Evolutionary conservation across 2,888 invertebrate genomes (phyloP).

Genomic region (Volucella zonaria): DNA sequence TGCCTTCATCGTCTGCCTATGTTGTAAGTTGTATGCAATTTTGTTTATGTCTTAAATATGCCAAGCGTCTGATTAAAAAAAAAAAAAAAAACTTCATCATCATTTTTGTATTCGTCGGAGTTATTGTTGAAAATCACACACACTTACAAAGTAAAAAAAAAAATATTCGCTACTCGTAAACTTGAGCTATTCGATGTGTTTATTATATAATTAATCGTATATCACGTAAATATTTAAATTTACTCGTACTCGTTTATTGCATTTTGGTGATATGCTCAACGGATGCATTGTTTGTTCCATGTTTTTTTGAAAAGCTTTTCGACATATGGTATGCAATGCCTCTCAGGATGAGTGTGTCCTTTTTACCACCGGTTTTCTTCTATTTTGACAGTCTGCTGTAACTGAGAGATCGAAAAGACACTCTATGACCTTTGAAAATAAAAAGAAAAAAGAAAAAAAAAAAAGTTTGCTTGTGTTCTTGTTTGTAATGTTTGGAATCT

Average conservation of each 20-base stretch:
- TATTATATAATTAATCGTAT: conserved; percentile 54
- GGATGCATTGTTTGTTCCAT: conserved; percentile 49
- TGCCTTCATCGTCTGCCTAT: conserved; percentile 89
- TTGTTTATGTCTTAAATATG: conserved; percentile 30
- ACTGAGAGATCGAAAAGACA: conserved; percentile 2
- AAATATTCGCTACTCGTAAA: neutral
- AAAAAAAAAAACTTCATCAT: conserved; percentile 37
- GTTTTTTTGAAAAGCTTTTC: conserved; percentile 48
- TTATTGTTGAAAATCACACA: conserved; percentile 61
- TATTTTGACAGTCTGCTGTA: too few relatives aligned
- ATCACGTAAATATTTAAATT: conserved; percentile 49
- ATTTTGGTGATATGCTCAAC: conserved; percentile 51
- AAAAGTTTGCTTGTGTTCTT: conserved; percentile 65
- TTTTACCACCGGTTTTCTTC: conserved; percentile 6
- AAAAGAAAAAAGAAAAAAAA: conserved; percentile 17
- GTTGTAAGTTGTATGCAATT: conserved; percentile 85
- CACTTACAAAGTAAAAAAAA: conserved; percentile 10
- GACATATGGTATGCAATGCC: conserved; percentile 22
- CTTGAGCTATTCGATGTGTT: conserved; percentile 61
- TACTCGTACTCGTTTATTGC: conserved; percentile 37
- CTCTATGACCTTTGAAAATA: conserved; percentile 6
- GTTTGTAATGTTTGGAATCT: conserved; percentile 62
- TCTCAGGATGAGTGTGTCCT: conserved; percentile 39
- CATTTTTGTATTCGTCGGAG: conserved; percentile 56
- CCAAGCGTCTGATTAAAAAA: conserved; percentile 49